These are phyloP conservation scores for Entomyzon cyanotis DNA, from an alignment of 2,113 vertebrate genomes.

Conservation along the genomic window DNA sequence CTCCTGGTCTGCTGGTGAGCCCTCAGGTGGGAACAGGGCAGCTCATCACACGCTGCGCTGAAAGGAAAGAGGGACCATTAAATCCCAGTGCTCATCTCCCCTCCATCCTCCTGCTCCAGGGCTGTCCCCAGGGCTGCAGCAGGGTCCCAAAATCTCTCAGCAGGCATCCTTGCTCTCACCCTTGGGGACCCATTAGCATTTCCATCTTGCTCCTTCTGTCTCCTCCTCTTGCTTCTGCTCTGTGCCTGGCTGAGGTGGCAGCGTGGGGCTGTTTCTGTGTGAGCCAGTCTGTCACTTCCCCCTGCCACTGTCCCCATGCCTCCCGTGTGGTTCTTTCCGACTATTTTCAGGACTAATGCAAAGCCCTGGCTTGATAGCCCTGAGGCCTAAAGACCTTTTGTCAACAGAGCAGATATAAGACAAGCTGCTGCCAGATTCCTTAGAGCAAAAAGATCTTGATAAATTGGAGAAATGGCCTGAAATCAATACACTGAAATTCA, in stretches of 20 bases:
- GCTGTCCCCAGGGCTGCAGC: neutral
- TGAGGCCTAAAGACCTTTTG: slow-evolving; percentile 41
- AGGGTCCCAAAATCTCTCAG: neutral
- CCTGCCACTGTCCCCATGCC: neutral
- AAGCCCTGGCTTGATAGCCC: slow-evolving; percentile 1
- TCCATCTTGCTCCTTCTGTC: neutral
- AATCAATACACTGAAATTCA: slow-evolving; percentile 64
- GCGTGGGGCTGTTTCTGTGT: neutral
- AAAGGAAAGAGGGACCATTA: neutral
- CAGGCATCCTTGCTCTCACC: neutral
- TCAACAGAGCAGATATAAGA: slow-evolving; percentile 41
- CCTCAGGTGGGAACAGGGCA: neutral
- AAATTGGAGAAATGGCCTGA: slow-evolving; percentile 60
- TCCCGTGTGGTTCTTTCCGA: neutral
- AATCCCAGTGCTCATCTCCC: neutral
- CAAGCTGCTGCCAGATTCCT: slow-evolving; percentile 48
- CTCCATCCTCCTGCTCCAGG: neutral
- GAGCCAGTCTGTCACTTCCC: neutral
- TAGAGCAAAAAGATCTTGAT: slow-evolving; percentile 61
- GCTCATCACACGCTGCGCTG: neutral
- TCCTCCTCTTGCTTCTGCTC: neutral
- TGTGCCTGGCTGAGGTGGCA: neutral
- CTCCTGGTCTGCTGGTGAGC: neutral
- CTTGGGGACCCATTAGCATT: neutral
- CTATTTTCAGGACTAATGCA: slow-evolving; percentile 14